phyloP scores from a whole-genome alignment of 2,888 invertebrate genomes.

The Cryptocephalus primarius region DNA sequence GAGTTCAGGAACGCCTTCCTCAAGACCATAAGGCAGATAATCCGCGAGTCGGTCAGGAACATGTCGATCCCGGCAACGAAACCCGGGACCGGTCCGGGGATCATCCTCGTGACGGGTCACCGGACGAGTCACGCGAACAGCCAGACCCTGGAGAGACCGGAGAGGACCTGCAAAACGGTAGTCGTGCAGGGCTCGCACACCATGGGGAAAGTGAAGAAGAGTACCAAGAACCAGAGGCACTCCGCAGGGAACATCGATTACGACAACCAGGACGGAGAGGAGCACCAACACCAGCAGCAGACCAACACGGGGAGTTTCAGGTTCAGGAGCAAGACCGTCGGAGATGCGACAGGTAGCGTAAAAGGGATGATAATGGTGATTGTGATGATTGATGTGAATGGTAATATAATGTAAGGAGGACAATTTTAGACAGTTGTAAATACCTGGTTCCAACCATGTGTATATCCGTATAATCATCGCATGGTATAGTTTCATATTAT shows the following conservation, averaged over 20 bases:
- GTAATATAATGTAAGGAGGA: no score
- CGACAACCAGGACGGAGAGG: conserved; percentile 69
- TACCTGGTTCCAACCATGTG: no score
- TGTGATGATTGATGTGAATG: no score
- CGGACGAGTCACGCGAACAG: conserved; percentile 35
- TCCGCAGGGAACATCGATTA: conserved; percentile 80
- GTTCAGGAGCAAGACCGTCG: conserved; percentile 83
- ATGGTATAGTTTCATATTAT: no score
- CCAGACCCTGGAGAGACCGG: conserved; percentile 51
- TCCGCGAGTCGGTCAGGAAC: conserved; percentile 91
- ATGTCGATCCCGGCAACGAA: conserved; percentile 86
- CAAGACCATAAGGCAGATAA: conserved; percentile 93
- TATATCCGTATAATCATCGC: no score
- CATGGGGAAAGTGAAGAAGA: conserved; percentile 67
- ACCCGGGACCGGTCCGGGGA: conserved; percentile 43
- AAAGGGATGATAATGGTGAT: no score
- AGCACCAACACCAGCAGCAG: conserved; percentile 41
- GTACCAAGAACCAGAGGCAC: conserved; percentile 64
- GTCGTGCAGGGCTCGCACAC: conserved; percentile 52
- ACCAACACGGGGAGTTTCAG: conserved; percentile 48
- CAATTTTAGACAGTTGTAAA: no score
- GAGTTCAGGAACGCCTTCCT: conserved; percentile 96
- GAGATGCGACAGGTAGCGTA: conserved; percentile 65
- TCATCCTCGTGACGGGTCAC: conserved; percentile 34
- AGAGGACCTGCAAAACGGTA: conserved; percentile 9